Evolutionary conservation across 2,888 invertebrate species (phyloP).

Genomic region (Chelonus formosanus): DNA sequence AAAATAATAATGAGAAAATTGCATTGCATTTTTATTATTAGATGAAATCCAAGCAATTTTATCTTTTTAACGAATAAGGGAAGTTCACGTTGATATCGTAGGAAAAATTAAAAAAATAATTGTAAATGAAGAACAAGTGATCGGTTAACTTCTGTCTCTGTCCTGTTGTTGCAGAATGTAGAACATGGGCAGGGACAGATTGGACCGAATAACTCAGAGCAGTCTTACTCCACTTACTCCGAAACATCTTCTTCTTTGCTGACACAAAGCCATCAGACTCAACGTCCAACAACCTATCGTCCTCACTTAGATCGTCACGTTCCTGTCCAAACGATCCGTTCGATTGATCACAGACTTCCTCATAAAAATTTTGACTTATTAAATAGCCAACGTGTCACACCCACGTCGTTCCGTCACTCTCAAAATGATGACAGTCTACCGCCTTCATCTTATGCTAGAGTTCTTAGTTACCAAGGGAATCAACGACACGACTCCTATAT

Average conservation of each 20-base stretch:
- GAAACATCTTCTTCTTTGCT: slow-evolving; percentile 36
- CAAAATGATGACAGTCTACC: slow-evolving; percentile 31
- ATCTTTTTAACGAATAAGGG: no score
- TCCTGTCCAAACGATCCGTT: slow-evolving; percentile 54
- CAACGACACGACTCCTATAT: no score
- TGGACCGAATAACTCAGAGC: slow-evolving; percentile 14
- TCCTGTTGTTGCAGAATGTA: slow-evolving; percentile 62
- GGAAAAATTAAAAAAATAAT: slow-evolving; percentile 3
- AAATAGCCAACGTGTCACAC: slow-evolving; percentile 38
- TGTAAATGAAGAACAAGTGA: slow-evolving; percentile 11
- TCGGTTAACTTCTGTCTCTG: slow-evolving; percentile 55
- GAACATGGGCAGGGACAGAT: slow-evolving; percentile 64
- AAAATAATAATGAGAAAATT: no score
- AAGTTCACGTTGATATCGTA: no score
- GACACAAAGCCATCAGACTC: slow-evolving; percentile 43
- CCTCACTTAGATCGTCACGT: slow-evolving; percentile 55
- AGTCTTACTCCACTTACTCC: slow-evolving; percentile 22
- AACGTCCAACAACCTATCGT: slow-evolving; percentile 59
- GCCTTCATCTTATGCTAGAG: no score
- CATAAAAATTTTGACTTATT: slow-evolving; percentile 37
- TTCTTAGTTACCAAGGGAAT: no score
- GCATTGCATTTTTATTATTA: no score
- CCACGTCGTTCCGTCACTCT: slow-evolving; percentile 38
- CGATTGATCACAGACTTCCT: slow-evolving; percentile 52
- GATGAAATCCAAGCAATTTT: no score